phyloP scores from a whole-genome alignment of 2,797 vertebrate species.

The Phoebastria nigripes region DNA sequence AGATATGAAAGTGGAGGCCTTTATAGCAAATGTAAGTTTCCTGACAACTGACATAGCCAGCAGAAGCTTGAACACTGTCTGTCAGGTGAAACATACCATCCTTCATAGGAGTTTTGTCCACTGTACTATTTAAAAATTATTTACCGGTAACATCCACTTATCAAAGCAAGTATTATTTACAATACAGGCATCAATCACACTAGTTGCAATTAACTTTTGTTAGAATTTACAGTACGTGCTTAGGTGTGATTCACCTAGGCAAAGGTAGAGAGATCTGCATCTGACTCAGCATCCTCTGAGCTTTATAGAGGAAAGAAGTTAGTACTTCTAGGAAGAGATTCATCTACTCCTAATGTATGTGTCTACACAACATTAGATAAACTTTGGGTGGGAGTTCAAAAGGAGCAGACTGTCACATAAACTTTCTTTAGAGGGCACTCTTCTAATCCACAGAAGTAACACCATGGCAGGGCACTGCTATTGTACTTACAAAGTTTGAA shows the following conservation, averaged over 20 bases:
- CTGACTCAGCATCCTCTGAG: conserved; percentile 16
- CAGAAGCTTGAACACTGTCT: neutral
- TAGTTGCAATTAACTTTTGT: neutral
- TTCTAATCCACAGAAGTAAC: neutral
- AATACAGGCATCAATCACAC: neutral
- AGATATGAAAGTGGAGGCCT: neutral
- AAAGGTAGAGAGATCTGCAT: neutral
- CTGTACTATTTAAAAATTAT: neutral
- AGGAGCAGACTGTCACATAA: neutral
- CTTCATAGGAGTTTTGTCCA: neutral
- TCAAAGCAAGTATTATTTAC: neutral
- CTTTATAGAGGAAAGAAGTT: neutral
- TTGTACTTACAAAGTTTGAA: conserved; percentile 13
- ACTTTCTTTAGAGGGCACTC: neutral
- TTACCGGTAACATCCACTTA: neutral
- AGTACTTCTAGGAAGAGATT: neutral
- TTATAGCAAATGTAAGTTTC: neutral
- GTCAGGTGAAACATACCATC: neutral
- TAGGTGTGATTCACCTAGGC: conserved; percentile 4
- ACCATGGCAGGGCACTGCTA: neutral
- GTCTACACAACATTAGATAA: neutral
- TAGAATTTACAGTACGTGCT: neutral
- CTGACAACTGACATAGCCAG: accelerated
- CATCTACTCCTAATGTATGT: neutral
- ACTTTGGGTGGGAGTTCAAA: neutral